phyloP scores from a whole-genome alignment of 2,888 invertebrate genomes.

The Ophioninae sp. region DNA sequence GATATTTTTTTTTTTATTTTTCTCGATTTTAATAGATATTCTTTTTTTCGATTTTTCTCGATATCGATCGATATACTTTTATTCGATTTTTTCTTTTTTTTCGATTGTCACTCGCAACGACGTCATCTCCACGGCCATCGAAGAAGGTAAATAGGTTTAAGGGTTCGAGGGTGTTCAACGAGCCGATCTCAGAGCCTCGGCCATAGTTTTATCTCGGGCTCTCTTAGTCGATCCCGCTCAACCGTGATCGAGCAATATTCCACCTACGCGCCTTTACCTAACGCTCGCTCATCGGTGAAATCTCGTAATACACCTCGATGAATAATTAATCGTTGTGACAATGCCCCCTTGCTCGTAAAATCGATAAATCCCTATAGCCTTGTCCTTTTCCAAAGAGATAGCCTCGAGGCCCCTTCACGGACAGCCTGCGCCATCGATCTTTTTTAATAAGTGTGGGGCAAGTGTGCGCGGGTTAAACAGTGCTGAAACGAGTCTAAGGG shows the following conservation, averaged over 20 bases:
- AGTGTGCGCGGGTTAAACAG: neutral
- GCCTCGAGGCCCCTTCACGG: neutral
- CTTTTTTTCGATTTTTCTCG: neutral
- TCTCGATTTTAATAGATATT: neutral
- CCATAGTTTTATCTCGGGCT: slow-evolving; percentile 2
- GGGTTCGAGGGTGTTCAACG: slow-evolving; percentile 51
- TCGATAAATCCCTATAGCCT: slow-evolving; percentile 34
- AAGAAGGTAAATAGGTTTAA: slow-evolving; percentile 40
- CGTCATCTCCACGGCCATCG: slow-evolving; percentile 17
- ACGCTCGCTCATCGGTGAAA: slow-evolving; percentile 48
- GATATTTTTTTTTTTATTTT: neutral
- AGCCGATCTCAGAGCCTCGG: slow-evolving; percentile 22
- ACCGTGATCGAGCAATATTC: slow-evolving; percentile 57
- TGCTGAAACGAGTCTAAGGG: no score
- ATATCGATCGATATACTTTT: neutral
- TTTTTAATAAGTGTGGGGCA: neutral
- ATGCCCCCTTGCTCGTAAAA: slow-evolving; percentile 39
- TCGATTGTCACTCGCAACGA: neutral
- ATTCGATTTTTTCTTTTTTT: neutral
- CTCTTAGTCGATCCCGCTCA: slow-evolving; percentile 26
- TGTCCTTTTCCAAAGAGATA: neutral
- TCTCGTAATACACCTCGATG: slow-evolving; percentile 50
- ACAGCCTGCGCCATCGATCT: neutral
- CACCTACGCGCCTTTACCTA: slow-evolving; percentile 26
- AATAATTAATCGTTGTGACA: slow-evolving; percentile 55